Evolutionary conservation across 2,113 vertebrate genomes (phyloP).

Genomic region (Hemiscyllium ocellatum): DNA sequence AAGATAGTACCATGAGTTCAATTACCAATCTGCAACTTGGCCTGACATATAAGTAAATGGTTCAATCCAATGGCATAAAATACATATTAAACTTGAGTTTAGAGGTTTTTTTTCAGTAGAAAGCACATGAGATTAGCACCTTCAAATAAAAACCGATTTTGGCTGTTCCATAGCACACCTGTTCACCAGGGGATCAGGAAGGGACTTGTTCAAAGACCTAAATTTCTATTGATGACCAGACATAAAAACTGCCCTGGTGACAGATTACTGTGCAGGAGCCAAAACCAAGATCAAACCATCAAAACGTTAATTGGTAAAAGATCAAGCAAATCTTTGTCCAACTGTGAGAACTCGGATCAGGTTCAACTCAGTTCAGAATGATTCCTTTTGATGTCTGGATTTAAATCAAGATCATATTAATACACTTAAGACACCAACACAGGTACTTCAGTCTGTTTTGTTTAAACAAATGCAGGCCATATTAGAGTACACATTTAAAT

Average conservation of each 20-base stretch:
- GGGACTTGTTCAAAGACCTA: not conserved
- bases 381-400: not conserved
- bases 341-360: not conserved
- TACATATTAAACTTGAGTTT: not conserved
- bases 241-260: not conserved
- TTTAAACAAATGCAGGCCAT: not conserved
- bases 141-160: not conserved
- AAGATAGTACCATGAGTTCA: not conserved
- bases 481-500: not conserved
- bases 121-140: not conserved
- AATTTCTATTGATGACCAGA: not conserved
- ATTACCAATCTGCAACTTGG: not conserved
- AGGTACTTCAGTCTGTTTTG: not conserved
- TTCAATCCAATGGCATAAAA: not conserved
- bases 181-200: slow-evolving; percentile 9
- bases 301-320: not conserved
- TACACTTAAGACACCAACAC: not conserved
- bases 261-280: slow-evolving; percentile 8
- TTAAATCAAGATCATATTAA: not conserved
- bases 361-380: not conserved
- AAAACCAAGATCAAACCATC: slow-evolving; percentile 1
- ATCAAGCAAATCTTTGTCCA: not conserved
- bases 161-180: slow-evolving; percentile 13
- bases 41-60: not conserved
- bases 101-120: not conserved